phyloP scores from a whole-genome alignment of 1,140 invertebrate genomes.

The Rhopalosiphum maidis region DNA sequence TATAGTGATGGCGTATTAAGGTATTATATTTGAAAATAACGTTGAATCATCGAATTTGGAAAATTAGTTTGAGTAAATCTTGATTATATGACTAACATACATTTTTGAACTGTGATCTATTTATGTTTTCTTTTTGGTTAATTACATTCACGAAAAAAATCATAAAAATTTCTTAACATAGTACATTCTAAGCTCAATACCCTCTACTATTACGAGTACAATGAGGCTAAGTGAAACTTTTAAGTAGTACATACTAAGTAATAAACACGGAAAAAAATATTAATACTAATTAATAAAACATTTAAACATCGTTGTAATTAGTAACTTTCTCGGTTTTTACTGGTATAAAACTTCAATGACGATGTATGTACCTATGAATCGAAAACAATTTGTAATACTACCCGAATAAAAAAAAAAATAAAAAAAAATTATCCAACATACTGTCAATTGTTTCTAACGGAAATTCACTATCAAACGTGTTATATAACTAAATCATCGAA shows the following conservation, averaged over 20 bases:
- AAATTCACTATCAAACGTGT: neutral
- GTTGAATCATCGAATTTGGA: neutral
- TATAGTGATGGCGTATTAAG: neutral
- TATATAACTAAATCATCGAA: neutral
- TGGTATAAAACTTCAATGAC: neutral
- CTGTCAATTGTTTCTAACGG: neutral
- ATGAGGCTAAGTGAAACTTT: too few relatives aligned
- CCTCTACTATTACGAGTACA: neutral
- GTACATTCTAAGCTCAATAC: neutral
- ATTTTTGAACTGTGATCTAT: too few relatives aligned
- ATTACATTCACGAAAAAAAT: neutral
- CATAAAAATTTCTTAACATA: neutral
- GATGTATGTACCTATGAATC: neutral
- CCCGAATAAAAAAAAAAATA: too few relatives aligned
- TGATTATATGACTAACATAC: too few relatives aligned
- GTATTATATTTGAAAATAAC: neutral
- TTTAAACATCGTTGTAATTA: neutral
- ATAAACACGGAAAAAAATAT: neutral
- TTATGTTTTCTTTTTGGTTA: neutral
- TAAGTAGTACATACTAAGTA: neutral
- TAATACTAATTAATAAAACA: neutral
- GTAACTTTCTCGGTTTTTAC: neutral
- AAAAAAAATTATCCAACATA: neutral
- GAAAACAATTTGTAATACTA: neutral
- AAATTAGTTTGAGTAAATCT: neutral